Conservation (phyloP, 2,888 invertebrate genomes). For the Drosophila kokeensis region DNA sequence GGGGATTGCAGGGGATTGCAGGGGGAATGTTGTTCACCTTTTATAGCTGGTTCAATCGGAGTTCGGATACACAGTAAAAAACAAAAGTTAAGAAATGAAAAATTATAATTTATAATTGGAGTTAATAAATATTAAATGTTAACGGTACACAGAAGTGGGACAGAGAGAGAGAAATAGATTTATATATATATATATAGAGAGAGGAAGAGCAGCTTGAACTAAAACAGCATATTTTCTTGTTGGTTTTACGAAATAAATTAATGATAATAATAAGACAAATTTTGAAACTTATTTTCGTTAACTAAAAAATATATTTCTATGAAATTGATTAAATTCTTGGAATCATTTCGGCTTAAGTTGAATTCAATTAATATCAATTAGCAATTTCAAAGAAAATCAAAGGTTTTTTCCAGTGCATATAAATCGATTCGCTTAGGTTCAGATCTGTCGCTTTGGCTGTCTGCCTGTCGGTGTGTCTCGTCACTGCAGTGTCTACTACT, state of each 20-base stretch:
- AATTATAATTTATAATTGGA: not conserved
- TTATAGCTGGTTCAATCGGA: constrained; percentile 40
- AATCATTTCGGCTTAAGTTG: not conserved
- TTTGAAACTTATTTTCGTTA: not conserved
- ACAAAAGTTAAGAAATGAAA: not conserved
- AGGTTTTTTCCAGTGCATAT: constrained; percentile 2
- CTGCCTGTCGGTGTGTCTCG: constrained; percentile 12
- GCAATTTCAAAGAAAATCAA: not conserved
- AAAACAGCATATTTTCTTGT: not conserved
- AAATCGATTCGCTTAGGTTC: constrained; percentile 32
- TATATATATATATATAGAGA: not conserved
- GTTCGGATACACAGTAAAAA: constrained; percentile 8
- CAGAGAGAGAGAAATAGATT: not conserved
- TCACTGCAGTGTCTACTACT: constrained; percentile 19
- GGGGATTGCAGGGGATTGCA: constrained; percentile 2
- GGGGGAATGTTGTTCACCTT: constrained; percentile 74
- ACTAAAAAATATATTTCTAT: not conserved
- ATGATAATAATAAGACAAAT: not conserved
- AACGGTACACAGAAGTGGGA: not conserved
- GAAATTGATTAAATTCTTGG: not conserved
- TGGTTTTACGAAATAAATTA: not conserved
- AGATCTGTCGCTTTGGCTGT: constrained; percentile 45
- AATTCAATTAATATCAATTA: not conserved
- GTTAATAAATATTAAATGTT: not conserved
- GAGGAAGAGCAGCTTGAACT: not conserved